Conservation (phyloP, 2,888 invertebrate species). For the Acleris sparsana region DNA sequence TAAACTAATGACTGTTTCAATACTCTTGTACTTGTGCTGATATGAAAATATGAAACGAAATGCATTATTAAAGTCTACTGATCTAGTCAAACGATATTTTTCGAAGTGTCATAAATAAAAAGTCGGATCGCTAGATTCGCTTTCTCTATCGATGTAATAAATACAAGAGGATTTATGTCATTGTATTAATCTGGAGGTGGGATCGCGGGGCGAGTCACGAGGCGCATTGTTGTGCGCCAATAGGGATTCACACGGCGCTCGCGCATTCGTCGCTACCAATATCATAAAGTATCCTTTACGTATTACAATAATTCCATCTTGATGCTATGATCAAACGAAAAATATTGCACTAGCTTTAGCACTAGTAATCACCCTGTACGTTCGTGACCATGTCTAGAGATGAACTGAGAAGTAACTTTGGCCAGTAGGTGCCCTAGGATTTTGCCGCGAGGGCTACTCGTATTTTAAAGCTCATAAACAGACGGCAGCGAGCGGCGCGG, state of each 20-base stretch:
- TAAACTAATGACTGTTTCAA: no score
- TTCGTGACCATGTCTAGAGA: background rate
- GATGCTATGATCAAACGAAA: conserved; percentile 44
- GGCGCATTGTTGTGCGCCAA: conserved; percentile 68
- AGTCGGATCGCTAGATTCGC: conserved; percentile 45
- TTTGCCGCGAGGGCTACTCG: background rate
- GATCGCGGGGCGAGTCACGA: conserved; percentile 76
- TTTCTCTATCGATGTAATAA: conserved; percentile 69
- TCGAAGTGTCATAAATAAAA: conserved; percentile 45
- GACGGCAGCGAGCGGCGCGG: no score
- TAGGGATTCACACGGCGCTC: conserved; percentile 70
- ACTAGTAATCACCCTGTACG: conserved; percentile 5
- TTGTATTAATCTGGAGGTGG: conserved; percentile 72
- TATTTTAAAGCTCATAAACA: no score
- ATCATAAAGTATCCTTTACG: conserved; percentile 54
- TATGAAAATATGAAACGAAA: no score
- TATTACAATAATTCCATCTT: conserved; percentile 66
- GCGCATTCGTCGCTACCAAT: conserved; percentile 59
- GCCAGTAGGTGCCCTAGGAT: background rate
- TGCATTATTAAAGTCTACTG: background rate
- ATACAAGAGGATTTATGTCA: conserved; percentile 77
- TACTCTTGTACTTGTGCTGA: no score
- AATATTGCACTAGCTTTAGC: conserved; percentile 1
- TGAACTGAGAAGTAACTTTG: background rate
- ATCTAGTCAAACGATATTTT: conserved; percentile 37